Percentiles rank a stretch among this genome's conserved stretches.
Conservation (phyloP, 2,797 vertebrate species). For the Pempheris klunzingeri region DNA sequence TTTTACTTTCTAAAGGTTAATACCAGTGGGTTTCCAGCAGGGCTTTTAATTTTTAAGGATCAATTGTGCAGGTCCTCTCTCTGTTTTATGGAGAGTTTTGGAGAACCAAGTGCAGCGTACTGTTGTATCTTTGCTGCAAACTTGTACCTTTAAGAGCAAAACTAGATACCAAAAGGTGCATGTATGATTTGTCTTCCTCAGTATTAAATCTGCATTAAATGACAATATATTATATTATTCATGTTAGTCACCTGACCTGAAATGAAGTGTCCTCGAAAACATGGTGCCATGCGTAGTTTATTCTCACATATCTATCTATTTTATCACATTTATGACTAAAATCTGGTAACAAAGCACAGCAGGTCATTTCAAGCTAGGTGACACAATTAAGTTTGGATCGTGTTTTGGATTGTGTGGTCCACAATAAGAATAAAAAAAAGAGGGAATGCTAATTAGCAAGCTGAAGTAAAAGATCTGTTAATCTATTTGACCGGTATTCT, state of each 20-base stretch:
- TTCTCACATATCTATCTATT: too few species aligned
- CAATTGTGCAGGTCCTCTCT: neutral
- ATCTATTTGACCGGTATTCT: neutral
- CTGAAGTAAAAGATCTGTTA: neutral
- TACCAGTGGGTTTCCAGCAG: neutral
- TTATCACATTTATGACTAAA: neutral
- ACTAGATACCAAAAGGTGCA: neutral
- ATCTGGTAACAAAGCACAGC: neutral
- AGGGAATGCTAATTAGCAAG: neutral
- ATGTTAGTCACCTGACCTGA: neutral
- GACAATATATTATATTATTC: too few species aligned
- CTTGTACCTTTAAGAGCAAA: neutral
- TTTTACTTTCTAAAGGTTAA: neutral
- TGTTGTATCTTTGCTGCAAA: neutral
- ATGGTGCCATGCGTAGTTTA: neutral
- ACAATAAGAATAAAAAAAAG: neutral
- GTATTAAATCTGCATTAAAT: neutral
- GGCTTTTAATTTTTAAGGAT: neutral
- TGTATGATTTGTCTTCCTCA: accelerated
- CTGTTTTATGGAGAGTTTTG: neutral
- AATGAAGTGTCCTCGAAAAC: neutral
- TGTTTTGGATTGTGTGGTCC: neutral
- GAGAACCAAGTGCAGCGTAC: neutral
- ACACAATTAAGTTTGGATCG: neutral
- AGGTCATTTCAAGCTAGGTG: neutral